Evolutionary conservation across 2,113 vertebrate species (phyloP), one percentile per base, ranked within the genome.

Genomic region (Orientallactaga bullata): DNA sequence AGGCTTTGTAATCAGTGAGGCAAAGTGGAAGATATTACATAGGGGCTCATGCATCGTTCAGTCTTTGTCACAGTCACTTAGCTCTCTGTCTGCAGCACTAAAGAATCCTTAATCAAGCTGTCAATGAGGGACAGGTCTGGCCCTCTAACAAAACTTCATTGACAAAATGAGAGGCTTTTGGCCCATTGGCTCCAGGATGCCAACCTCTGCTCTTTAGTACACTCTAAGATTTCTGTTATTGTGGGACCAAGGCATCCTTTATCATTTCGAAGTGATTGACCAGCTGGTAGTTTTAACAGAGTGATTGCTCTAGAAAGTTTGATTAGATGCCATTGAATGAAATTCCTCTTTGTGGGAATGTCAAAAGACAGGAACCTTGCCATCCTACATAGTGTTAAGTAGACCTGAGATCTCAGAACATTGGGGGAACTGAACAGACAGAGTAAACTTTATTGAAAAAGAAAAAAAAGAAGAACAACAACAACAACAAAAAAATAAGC

Each of bases 71-170:
- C 23, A 32, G n/a, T 28, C 30, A 16, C n/a, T 72, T 7, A n/a
- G 4, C 61, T 39, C 42, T 78, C 16, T 39, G 71, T 13, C 15
- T 24, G 0, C 5, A 30, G n/a, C 28, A 23, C 11, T 32, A 84
- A 78, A 77, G 47, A 5, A 42, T 30, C 18, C 37, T 51, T 0
- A 3, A 0, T 0, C 0, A 8, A 17, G 11, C n/a, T 30, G 17
- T 8, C 69, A 80, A 21, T 2, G 16, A 58, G 30, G 6, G 3
- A 26, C 8, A 4, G 28, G 23, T 1, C 23, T 55, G 6, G 35
- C 10, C 15, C 68, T 58, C n/a, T 39, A 10, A 5, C 32, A 65
- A 89, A 47, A 28, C 1, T 79, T 82, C 24, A n/a, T 73, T n/a
- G 65, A 37, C 3, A 35, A 35, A 77, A 58, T 32, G 5, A n/a